Evolutionary conservation across 2,888 invertebrate genomes (phyloP), one percentile per base, ranked within the genome.

Genomic region (Calameuta idolon): DNA sequence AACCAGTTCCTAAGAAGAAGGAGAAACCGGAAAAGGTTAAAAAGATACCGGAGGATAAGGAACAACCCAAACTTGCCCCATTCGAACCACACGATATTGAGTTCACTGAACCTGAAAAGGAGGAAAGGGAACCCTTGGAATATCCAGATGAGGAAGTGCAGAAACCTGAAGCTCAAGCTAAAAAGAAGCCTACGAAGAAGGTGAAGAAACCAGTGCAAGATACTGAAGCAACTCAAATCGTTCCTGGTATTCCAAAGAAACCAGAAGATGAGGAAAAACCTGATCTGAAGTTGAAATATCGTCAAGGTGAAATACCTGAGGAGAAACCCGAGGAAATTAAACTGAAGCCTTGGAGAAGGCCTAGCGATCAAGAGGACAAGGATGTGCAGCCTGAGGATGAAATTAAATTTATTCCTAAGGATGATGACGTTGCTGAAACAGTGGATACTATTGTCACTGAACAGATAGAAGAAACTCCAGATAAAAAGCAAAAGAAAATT

Each of bases 81-180:
- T 92, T 92, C 81, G 86, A 92, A 83, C 92, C 92, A 12, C 89
- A 90, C 79, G 92, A 92, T 69, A 87, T 91, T 76, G 89, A 91
- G 77, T 80, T 87, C 4, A 91, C 92, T 77, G 89, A 92, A 80
- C 84, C 77, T 89, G 91, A 92, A 77, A 84, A 91, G 0, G 87
- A 91, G 80, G 84, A 85, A 75, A 81, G 74, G 35, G 79, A 83
- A 75, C 81, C 83, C 35, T 15, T 77, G n/a, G 81, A 79, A 89
- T 89, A 90, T 81, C 83, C 90, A 0, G 84, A 90, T 75, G 81
- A 83, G 35, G 79, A 84, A 79, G 76, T 77, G 68, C 69, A 75
- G 5, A n/a, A 33, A n/a, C 76, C 78, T n/a, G 80, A 79, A 30
- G 84, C 83, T 75, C 75, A 75, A 31, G 83, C 77, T 69, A 81